Conservation (phyloP, 2,797 vertebrate species). For the Helicolenus hilgendorfi region DNA sequence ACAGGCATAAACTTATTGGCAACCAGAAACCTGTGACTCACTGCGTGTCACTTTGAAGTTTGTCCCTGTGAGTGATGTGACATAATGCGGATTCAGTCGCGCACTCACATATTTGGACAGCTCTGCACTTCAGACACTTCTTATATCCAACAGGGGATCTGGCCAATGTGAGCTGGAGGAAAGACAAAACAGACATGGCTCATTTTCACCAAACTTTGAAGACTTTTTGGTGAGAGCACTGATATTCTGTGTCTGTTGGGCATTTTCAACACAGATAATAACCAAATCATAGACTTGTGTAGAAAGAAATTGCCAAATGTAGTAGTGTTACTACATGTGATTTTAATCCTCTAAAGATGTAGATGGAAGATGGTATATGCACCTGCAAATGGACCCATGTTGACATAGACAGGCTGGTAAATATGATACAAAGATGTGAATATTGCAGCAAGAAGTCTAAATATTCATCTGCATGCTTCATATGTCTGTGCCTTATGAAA, state of each 20-base stretch:
- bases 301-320: background rate
- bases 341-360: background rate
- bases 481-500: conserved; percentile 41
- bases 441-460: conserved; percentile 4
- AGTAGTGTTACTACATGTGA: background rate
- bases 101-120: conserved; percentile 15
- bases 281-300: background rate
- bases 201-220: background rate
- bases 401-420: background rate
- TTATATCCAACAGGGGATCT: background rate
- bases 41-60: background rate
- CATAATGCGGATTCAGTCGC: conserved; percentile 10
- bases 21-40: background rate
- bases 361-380: background rate
- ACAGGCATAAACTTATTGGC: background rate
- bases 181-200: background rate
- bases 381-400: background rate
- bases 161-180: background rate
- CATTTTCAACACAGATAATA: background rate
- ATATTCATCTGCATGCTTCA: conserved; percentile 37
- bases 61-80: conserved; percentile 5
- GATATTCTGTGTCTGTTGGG: background rate
- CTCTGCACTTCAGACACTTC: conserved; percentile 11
- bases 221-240: background rate
- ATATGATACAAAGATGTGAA: background rate